Conservation (phyloP, 2,888 invertebrate genomes). For the Phlogophora meticulosa region DNA sequence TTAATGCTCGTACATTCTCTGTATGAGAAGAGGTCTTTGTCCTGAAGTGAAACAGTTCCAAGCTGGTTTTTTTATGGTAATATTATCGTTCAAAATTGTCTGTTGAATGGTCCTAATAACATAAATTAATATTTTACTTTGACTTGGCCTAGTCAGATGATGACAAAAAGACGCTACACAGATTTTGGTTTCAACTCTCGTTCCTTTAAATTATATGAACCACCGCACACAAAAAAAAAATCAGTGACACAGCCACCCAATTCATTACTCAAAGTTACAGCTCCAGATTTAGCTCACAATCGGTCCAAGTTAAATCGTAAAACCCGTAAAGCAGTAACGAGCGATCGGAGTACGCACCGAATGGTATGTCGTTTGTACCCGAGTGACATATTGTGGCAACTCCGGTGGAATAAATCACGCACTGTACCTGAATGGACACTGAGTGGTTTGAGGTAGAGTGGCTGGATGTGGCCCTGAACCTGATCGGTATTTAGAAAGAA, state of each 20-base stretch:
- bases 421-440: conserved; percentile 73
- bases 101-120: too few relatives aligned
- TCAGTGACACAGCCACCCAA: conserved; percentile 16
- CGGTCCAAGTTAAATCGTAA: conserved; percentile 65
- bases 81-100: too few relatives aligned
- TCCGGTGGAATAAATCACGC: conserved; percentile 80
- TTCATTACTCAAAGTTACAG: conserved; percentile 51
- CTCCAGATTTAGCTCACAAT: conserved; percentile 51
- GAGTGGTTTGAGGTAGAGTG: conserved; percentile 37
- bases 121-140: too few relatives aligned
- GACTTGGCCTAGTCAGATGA: too few relatives aligned
- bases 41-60: too few relatives aligned
- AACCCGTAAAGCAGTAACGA: conserved; percentile 67
- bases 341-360: conserved; percentile 72
- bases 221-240: background rate
- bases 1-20: too few relatives aligned
- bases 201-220: too few relatives aligned
- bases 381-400: conserved; percentile 84
- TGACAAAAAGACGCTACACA: too few relatives aligned
- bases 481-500: background rate
- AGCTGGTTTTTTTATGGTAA: too few relatives aligned
- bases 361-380: conserved; percentile 74
- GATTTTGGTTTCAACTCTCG: too few relatives aligned
- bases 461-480: conserved; percentile 50
- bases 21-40: too few relatives aligned